Conservation (phyloP, 2,888 invertebrate species). For the Drosophila flavopinicola region DNA sequence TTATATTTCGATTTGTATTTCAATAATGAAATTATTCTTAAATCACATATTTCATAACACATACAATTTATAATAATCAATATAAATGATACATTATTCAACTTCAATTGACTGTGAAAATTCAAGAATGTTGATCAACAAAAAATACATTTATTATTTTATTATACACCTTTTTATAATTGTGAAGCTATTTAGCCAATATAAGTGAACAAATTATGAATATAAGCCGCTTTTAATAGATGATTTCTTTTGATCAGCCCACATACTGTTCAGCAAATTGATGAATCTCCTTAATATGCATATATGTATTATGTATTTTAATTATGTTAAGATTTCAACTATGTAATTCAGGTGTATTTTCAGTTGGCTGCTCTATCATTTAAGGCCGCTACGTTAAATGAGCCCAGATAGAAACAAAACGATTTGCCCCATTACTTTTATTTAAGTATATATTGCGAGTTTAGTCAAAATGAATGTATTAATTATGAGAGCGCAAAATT, state of each 20-base stretch:
- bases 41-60: too few species aligned
- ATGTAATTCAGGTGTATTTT: constrained; percentile 1
- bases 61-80: too few species aligned
- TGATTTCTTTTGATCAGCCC: not conserved
- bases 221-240: not conserved
- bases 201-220: too few species aligned
- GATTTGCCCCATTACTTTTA: constrained; percentile 37
- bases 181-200: too few species aligned
- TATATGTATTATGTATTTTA: not conserved
- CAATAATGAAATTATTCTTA: too few species aligned
- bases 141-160: too few species aligned
- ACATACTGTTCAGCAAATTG: not conserved
- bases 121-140: too few species aligned
- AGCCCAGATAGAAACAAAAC: constrained; percentile 23
- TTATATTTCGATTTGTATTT: too few species aligned
- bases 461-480: constrained; percentile 27
- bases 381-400: constrained; percentile 26
- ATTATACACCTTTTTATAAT: too few species aligned
- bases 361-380: constrained; percentile 23
- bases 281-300: not conserved
- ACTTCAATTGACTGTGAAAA: too few species aligned
- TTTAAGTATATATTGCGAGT: constrained; percentile 20
- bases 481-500: constrained; percentile 40
- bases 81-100: too few species aligned
- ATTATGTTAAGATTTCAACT: not conserved